A percentile compares a stretch with the other conserved stretches of the same genome.
Evolutionary conservation across 2,113 vertebrate species (phyloP).

Genomic region (Perca flavescens): DNA sequence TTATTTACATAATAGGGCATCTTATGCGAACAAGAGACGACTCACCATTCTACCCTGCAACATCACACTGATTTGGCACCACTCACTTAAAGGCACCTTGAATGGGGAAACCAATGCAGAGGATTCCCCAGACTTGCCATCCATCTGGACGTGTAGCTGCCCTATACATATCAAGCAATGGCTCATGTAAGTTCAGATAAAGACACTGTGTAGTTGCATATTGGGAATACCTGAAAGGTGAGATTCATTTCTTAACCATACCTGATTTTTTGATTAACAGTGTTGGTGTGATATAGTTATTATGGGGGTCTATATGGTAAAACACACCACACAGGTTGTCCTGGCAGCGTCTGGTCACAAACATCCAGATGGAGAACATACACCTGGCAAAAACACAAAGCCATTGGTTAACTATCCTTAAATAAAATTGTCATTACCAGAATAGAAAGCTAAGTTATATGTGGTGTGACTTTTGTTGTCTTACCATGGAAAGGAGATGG

Average conservation of each 20-base stretch:
- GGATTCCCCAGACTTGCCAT: slow-evolving; percentile 51
- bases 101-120: slow-evolving; percentile 76
- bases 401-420: background rate
- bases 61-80: slow-evolving; percentile 80
- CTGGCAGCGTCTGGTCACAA: slow-evolving; percentile 72
- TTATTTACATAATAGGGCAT: background rate
- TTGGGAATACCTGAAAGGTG: background rate
- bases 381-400: slow-evolving; percentile 71
- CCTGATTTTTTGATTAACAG: slow-evolving; percentile 80
- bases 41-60: slow-evolving; percentile 76
- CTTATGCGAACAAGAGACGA: background rate
- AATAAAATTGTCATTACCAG: background rate
- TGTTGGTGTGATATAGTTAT: slow-evolving; percentile 79
- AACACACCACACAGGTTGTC: slow-evolving; percentile 75
- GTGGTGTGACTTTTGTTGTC: background rate
- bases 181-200: background rate
- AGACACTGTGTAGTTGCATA: background rate
- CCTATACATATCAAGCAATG: slow-evolving; percentile 61
- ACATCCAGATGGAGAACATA: slow-evolving; percentile 83
- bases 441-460: background rate
- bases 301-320: slow-evolving; percentile 77
- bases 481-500: slow-evolving; percentile 80
- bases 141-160: slow-evolving; percentile 81
- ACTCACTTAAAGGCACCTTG: slow-evolving; percentile 75
- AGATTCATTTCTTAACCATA: slow-evolving; percentile 33